Base-by-base conservation (phyloP, 2,797 vertebrate species). In the Helostoma temminkii region DNA sequence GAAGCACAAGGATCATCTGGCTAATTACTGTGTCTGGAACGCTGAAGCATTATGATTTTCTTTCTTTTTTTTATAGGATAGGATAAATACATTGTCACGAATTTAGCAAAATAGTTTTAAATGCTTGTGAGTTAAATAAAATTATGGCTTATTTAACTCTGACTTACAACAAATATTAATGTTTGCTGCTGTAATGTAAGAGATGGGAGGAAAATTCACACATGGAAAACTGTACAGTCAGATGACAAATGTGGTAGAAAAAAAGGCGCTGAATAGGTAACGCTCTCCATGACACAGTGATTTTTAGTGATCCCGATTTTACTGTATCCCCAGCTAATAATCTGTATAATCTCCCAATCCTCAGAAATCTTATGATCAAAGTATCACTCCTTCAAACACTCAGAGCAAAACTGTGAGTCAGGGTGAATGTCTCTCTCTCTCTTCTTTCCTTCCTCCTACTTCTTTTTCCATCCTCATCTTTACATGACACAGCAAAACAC, bases 401-500 rank as follows among this genome's bases (percentile, higher is more conserved):
- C 39, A 15, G 45, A 64, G 50, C 70, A 55, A 14, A 16, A 67
- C 46, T 36, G 46, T 55, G 66, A 60, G 47, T 58, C 30, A 66
- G 2, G 21, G 45, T 53, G 24, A n/a, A 8, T 26, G 36, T 42
- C 10, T 3, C 19, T 6, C 16, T 9, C 16, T 14, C 18, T 22
- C 60, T 5, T 21, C 45, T 24, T 28, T 6, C 53, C 25, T 25
- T 8, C 19, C 39, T 5, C 48, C 53, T 48, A 4, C 70, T 36
- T 18, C 60, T 69, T n/a, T n/a, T n/a, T 46, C 37, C 49, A 42
- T 19, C 36, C 39, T 77, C 59, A 47, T 28, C 59, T 56, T 64
- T 56, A 77, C 64, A 70, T 88, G 81, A 90, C 73, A 53, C 75
- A 77, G 86, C 88, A 83, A 89, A 86, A 61, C 36, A 37, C 65